Conservation (phyloP, 2,113 vertebrate genomes). For the Saguinus imperator region DNA sequence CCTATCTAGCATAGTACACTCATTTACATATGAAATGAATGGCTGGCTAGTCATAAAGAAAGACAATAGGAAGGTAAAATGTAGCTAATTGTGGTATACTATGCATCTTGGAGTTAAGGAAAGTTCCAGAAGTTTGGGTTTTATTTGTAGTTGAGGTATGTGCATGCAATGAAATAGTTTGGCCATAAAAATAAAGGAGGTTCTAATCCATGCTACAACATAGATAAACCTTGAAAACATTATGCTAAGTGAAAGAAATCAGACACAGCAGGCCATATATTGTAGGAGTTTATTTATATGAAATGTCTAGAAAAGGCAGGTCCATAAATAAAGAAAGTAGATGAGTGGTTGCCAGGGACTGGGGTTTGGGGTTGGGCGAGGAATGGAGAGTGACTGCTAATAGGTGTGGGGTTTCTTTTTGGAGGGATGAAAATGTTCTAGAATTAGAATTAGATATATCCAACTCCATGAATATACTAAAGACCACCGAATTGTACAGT, state of each 20-base stretch:
- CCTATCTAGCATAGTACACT: background rate
- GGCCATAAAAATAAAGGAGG: conserved; percentile 8
- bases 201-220: conserved; percentile 16
- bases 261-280: background rate
- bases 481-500: background rate
- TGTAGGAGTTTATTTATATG: background rate
- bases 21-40: conserved; percentile 23
- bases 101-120: conserved; percentile 24
- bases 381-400: background rate
- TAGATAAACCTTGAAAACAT: conserved; percentile 30
- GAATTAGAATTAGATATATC: background rate
- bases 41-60: conserved; percentile 5
- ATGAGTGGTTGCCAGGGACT: background rate
- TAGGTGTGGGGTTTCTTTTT: conserved; percentile 19
- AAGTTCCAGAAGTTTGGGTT: conserved; percentile 39
- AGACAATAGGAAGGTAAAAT: background rate
- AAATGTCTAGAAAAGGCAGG: conserved; percentile 22
- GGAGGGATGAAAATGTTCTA: conserved; percentile 4
- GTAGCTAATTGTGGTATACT: background rate
- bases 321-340: background rate
- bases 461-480: conserved; percentile 11
- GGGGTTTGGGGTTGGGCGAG: background rate
- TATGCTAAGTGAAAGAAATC: conserved; percentile 14
- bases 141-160: conserved; percentile 4
- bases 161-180: conserved; percentile 17